Base-by-base conservation (phyloP, 2,888 invertebrate genomes). In the Phrixothrix hirtus region DNA sequence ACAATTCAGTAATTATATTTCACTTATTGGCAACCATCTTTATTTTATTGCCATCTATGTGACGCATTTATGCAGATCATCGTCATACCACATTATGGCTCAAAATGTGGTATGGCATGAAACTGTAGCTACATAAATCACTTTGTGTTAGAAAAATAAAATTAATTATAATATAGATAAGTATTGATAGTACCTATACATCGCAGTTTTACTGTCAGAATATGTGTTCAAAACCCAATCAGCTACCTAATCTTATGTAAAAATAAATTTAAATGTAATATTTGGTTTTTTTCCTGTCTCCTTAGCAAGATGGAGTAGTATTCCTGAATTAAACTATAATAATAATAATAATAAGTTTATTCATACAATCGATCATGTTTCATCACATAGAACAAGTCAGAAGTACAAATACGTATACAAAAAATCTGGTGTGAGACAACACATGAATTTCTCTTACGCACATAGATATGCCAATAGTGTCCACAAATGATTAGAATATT, bases 161-260 rank as follows among this genome's bases (percentile, higher is more conserved):
- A 54, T 49, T 58, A 59, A 59, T 66, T 66, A 63, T 66, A 68
- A 45, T 53, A 43, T 55, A 59, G 68, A 66, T 69, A 69, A 69
- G 67, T 71, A 71, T 71, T 67, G 65, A 64, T 73, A 74, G 73
- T 73, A 73, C 71, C 73, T 74, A 72, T 71, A 71, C 65, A 69
- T 70, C 69, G 70, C 72, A 74, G 72, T 72, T 72, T 71, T 71
- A 74, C 74, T 73, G 74, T 74, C 70, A 65, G 70, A 73, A 74
- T 75, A 76, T 75, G 75, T 76, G 76, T 76, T 75, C 75, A 75
- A 69, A 73, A 74, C 73, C 75, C 75, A 76, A 75, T 76, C 76
- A 75, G 73, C 72, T 74, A 73, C 69, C 70, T 73, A 73, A 70
- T 72, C 71, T 73, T 73, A 74, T 73, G 74, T 74, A 71, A 71